Conservation (phyloP, 2,888 invertebrate species). For the Phalera bucephala region DNA sequence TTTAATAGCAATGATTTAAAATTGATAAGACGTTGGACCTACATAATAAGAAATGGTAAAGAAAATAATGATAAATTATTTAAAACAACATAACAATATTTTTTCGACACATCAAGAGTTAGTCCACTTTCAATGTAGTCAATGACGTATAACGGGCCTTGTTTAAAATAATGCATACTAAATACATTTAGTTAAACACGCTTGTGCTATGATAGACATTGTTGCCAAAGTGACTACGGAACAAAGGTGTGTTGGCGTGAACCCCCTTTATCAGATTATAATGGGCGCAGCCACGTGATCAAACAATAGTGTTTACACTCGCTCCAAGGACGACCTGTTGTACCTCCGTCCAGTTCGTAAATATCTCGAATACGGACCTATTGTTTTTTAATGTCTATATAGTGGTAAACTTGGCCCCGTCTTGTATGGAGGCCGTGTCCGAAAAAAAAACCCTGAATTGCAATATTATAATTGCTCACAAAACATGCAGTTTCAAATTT, state of each 20-base stretch:
- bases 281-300: constrained; percentile 69
- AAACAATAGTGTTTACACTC: constrained; percentile 77
- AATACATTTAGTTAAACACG: no score
- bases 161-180: constrained; percentile 14
- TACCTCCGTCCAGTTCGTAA: constrained; percentile 44
- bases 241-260: constrained; percentile 55
- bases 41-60: no score
- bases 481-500: constrained; percentile 9
- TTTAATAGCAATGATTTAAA: constrained; percentile 10
- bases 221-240: constrained; percentile 32
- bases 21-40: no score
- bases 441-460: constrained; percentile 20
- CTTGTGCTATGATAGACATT: constrained; percentile 26
- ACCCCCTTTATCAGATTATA: constrained; percentile 68
- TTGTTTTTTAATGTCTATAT: constrained; percentile 45
- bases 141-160: constrained; percentile 6
- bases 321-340: constrained; percentile 59
- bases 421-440: constrained; percentile 22
- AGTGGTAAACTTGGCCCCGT: constrained; percentile 37
- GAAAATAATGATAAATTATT: no score
- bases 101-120: not conserved
- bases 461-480: constrained; percentile 14
- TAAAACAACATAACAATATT: not conserved
- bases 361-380: constrained; percentile 44
- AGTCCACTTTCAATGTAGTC: not conserved